A percentile compares a stretch with the other conserved stretches of the same genome.
phyloP scores from a whole-genome alignment of 2,888 invertebrate species.

The Drosophila anomelani region DNA sequence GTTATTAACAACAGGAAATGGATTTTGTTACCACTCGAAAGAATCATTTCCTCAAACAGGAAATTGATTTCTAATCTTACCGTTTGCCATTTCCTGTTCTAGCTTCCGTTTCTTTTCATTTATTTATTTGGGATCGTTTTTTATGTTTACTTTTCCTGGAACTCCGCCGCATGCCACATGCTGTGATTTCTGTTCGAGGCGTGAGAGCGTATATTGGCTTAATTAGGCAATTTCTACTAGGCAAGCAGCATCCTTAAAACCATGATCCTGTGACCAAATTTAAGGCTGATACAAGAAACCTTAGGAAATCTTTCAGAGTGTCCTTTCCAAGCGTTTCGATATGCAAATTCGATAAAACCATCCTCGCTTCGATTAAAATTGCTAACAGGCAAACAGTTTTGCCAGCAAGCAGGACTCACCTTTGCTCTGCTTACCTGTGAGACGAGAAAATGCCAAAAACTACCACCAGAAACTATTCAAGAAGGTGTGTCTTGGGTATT shows the following conservation, averaged over 20 bases:
- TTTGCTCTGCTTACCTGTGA: constrained; percentile 5
- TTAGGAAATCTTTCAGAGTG: constrained; percentile 12
- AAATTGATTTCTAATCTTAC: constrained; percentile 31
- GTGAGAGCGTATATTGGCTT: constrained; percentile 55
- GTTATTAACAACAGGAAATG: constrained; percentile 31
- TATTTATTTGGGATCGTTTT: constrained; percentile 19
- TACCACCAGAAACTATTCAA: constrained; percentile 40
- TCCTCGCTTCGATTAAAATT: constrained; percentile 46
- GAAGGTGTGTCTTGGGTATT: background rate
- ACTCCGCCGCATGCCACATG: constrained; percentile 26
- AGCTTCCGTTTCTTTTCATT: constrained; percentile 17
- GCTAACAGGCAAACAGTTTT: constrained; percentile 60
- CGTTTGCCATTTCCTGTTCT: constrained; percentile 19
- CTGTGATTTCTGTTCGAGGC: constrained; percentile 32
- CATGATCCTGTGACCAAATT: constrained; percentile 6
- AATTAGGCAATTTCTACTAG: constrained; percentile 59
- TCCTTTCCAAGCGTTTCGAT: constrained; percentile 9
- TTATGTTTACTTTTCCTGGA: constrained; percentile 21
- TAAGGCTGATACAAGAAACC: constrained; percentile 28
- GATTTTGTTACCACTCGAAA: constrained; percentile 26
- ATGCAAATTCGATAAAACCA: constrained; percentile 50
- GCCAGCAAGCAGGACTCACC: constrained; percentile 18
- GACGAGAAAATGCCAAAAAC: constrained; percentile 27
- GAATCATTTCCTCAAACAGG: constrained; percentile 15
- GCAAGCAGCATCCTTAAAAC: constrained; percentile 41